Evolutionary conservation across 2,888 invertebrate genomes (phyloP).

Genomic region (Spicauda simplicius): DNA sequence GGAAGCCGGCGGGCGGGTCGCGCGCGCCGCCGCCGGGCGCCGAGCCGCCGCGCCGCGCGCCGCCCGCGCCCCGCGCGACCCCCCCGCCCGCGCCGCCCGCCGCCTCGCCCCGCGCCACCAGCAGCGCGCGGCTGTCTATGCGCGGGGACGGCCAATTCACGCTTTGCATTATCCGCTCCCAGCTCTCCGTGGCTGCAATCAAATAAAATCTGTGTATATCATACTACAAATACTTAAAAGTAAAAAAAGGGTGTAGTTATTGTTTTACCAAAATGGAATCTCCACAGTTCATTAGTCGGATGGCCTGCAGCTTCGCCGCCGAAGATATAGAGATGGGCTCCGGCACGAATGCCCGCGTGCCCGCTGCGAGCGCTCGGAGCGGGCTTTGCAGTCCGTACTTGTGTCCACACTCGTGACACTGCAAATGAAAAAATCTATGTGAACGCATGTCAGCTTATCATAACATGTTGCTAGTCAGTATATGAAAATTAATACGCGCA

Average conservation of each 20-base stretch:
- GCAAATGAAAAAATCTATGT: slow-evolving; percentile 25
- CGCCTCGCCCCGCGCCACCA: slow-evolving; percentile 78
- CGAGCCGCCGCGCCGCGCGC: slow-evolving; percentile 22
- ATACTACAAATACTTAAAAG: too few species aligned
- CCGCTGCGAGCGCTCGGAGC: slow-evolving; percentile 89
- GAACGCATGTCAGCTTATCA: too few species aligned
- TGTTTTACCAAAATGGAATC: slow-evolving; percentile 90
- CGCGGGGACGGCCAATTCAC: slow-evolving; percentile 87
- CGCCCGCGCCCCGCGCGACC: slow-evolving; percentile 48
- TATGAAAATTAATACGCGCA: too few species aligned
- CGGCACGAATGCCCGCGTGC: slow-evolving; percentile 91
- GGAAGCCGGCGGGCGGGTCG: slow-evolving; percentile 77
- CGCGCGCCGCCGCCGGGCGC: slow-evolving; percentile 50
- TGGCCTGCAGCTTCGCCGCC: slow-evolving; percentile 91
- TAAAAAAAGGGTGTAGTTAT: too few species aligned
- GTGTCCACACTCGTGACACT: slow-evolving; percentile 87
- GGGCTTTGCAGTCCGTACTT: slow-evolving; percentile 78
- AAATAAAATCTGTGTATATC: too few species aligned
- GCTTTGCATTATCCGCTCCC: slow-evolving; percentile 89
- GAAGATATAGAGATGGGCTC: slow-evolving; percentile 91
- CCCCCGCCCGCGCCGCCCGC: slow-evolving; percentile 66
- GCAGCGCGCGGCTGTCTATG: slow-evolving; percentile 88
- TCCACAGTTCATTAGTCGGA: slow-evolving; percentile 91
- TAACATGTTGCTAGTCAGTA: too few species aligned
- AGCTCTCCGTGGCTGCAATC: slow-evolving; percentile 87